Base-by-base conservation (phyloP, 2,113 vertebrate genomes). In the Accipiter virgatus region DNA sequence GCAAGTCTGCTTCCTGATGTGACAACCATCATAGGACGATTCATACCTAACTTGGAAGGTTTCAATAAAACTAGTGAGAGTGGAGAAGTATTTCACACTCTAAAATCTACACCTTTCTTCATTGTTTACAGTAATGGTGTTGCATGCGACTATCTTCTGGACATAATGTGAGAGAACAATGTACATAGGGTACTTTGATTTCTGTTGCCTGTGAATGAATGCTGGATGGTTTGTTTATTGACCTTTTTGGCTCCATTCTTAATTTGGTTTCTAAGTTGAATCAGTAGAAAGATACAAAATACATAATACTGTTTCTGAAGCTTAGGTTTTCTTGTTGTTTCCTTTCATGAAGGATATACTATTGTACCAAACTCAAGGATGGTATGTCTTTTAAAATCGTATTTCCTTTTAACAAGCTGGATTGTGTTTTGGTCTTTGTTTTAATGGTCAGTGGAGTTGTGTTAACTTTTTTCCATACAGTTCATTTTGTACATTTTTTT, bases 201-300 rank as follows among this genome's bases (percentile, higher is more conserved):
- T 91, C 48, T 95, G 25, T 93, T 85, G 53, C 68, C 91, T 81
- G 82, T 62, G 72, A 92, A 59, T 71, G 86, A 92, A 71, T 72
- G 40, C 34, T 94, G 85, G 50, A 38, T 90, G 23, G 26, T 71
- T 95, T 80, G 42, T 88, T 93, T 53, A 50, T 66, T 90, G 79
- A 78, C 21, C 1, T 61, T 58, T 74, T 36, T 19, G 48, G 21
- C 34, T 91, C 27, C 27, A 48, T 72, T 84, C 56, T 43, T 63
- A 11, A 22, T 71, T 68, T 55, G 13, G 65, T 96, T 93, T 59
- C 31, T 5, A 32, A 68, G 32, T 16, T 75, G 34, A 45, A 79
- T 84, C 13, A 16, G 2, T 38, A 61, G 65, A 55, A 83, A 47
- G 80, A 74, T 81, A 45, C 3, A 22, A 74, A 92, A 94, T 88